Evolutionary conservation across 2,888 invertebrate genomes (phyloP).

Genomic region (Caenorhabditis virilis): DNA sequence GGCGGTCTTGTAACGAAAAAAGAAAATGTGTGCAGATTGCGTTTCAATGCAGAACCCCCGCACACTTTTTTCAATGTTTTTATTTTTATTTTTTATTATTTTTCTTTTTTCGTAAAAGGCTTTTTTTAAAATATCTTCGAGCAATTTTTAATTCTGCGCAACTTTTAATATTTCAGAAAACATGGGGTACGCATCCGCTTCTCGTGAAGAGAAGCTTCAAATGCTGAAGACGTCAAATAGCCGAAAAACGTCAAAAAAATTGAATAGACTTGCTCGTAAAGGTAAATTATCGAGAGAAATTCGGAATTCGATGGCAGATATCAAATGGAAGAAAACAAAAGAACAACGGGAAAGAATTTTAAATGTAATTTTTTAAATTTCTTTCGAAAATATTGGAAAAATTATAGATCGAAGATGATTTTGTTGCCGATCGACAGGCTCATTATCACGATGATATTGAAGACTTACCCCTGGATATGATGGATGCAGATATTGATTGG

Average conservation of each 20-base stretch:
- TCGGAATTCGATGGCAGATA: conserved; percentile 42
- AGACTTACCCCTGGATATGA: conserved; percentile 59
- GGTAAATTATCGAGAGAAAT: conserved; percentile 43
- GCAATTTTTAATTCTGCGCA: too few species aligned
- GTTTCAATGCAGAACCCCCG: conserved; percentile 4
- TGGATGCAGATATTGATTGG: conserved; percentile 61
- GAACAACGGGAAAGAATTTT: conserved; percentile 35
- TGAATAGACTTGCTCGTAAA: conserved; percentile 42
- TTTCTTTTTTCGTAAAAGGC: neutral
- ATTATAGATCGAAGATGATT: conserved; percentile 59
- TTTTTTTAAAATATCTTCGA: too few species aligned
- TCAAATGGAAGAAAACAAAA: conserved; percentile 40
- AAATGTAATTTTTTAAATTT: conserved; percentile 23
- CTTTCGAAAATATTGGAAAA: conserved; percentile 4
- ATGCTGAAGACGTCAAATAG: conserved; percentile 51
- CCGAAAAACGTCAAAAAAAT: conserved; percentile 40
- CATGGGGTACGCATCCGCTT: conserved; percentile 48
- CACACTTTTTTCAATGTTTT: conserved; percentile 1
- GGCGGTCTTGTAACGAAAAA: conserved; percentile 25
- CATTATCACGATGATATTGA: conserved; percentile 53
- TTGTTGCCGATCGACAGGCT: conserved; percentile 45
- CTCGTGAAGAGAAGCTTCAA: conserved; percentile 51
- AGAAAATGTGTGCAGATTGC: conserved; percentile 11
- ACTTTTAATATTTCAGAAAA: conserved; percentile 21
- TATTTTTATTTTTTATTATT: conserved; percentile 6